A percentile compares a stretch with the other conserved stretches of the same genome.
phyloP scores from a whole-genome alignment of 35 echinoderm and acorn worm genomes.

The Patiria miniata region DNA sequence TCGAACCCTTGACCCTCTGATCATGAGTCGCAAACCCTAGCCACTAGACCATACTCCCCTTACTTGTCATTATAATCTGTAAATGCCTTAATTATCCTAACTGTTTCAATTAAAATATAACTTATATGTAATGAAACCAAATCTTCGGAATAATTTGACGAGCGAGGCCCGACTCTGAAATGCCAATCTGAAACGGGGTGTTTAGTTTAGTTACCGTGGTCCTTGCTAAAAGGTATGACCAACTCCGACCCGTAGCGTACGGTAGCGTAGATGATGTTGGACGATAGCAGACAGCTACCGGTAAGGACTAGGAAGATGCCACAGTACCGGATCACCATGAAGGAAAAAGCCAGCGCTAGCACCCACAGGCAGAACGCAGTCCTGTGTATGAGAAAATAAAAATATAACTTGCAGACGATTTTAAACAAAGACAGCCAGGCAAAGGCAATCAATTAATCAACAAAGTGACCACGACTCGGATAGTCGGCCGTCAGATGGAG shows the following conservation, averaged over 20 bases:
- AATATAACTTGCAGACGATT: background rate
- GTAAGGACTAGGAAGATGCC: slow-evolving; percentile 37
- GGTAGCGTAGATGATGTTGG: slow-evolving; percentile 62
- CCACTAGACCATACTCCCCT: too few species aligned
- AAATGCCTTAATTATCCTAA: too few species aligned
- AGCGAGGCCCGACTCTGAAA: too few species aligned
- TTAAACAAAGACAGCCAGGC: background rate
- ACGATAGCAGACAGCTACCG: slow-evolving; percentile 47
- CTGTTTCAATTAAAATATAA: too few species aligned
- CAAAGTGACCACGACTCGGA: too few species aligned
- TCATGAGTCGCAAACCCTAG: too few species aligned
- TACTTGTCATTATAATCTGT: too few species aligned
- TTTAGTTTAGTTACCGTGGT: background rate
- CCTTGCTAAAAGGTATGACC: slow-evolving; percentile 46
- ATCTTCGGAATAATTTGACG: too few species aligned
- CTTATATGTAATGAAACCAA: too few species aligned
- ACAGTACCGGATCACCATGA: slow-evolving; percentile 44
- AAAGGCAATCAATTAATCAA: background rate
- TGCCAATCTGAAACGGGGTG: too few species aligned
- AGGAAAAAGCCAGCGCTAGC: slow-evolving; percentile 40
- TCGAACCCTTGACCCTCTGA: too few species aligned
- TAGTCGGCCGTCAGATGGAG: too few species aligned
- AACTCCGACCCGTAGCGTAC: slow-evolving; percentile 49
- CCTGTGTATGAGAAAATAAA: slow-evolving; percentile 30
- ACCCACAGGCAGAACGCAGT: slow-evolving; percentile 66